These are phyloP conservation scores for Beroe forskalii DNA, from an alignment of 37 sponge, comb jelly and placozoan species.

Conservation along the genomic window DNA sequence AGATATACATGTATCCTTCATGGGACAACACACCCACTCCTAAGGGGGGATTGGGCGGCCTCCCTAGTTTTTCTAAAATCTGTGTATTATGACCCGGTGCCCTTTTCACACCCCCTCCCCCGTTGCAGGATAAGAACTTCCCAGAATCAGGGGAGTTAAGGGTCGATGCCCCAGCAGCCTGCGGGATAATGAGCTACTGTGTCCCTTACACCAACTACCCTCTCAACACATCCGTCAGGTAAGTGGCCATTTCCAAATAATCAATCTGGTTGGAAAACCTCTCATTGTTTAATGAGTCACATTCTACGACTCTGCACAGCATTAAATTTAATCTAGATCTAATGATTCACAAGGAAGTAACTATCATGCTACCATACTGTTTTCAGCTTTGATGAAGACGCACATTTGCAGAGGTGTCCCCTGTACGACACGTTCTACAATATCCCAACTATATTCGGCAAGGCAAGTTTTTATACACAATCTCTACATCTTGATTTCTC, in stretches of 20 bases:
- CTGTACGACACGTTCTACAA: conserved; percentile 8
- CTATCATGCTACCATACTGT: no score
- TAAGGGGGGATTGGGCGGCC: no score
- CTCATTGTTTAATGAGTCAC: background rate
- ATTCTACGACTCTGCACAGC: background rate
- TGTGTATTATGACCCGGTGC: no score
- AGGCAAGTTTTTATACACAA: background rate
- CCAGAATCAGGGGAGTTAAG: background rate
- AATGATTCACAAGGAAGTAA: background rate
- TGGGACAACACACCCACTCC: no score
- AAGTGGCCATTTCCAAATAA: no score
- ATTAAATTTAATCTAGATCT: background rate
- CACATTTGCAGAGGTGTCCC: conserved; percentile 45
- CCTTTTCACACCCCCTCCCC: no score
- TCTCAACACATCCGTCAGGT: conserved; percentile 16
- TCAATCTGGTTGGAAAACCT: background rate
- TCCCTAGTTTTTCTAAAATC: no score
- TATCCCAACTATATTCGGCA: conserved; percentile 38
- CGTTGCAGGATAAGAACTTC: conserved; percentile 63
- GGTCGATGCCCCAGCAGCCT: conserved; percentile 35
- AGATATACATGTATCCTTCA: no score
- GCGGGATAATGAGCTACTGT: conserved; percentile 65
- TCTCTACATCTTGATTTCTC: background rate
- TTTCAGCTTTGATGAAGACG: background rate
- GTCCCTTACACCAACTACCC: conserved; percentile 41